A percentile compares a stretch with the other conserved stretches of the same genome.
phyloP scores from a whole-genome alignment of 2,113 vertebrate species.

The Oryzias woworae region DNA sequence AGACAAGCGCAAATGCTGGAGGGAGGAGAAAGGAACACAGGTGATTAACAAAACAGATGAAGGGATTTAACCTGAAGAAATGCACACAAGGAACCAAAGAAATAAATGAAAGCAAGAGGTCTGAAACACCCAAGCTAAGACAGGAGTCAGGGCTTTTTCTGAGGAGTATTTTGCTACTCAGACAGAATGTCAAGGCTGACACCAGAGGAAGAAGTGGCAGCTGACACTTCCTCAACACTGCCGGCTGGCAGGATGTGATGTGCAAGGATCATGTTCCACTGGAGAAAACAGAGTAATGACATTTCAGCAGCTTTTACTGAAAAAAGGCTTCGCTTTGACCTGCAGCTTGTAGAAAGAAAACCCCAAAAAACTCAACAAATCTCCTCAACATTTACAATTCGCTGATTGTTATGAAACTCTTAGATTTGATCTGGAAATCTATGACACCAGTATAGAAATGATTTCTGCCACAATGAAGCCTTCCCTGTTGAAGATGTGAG shows the following conservation, averaged over 20 bases:
- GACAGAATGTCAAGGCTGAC: conserved; percentile 48
- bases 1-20: conserved; percentile 93
- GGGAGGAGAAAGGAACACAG: not conserved
- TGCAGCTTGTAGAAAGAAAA: conserved; percentile 8
- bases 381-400: accelerated
- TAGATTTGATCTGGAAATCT: too few species aligned
- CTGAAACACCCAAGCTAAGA: conserved; percentile 20
- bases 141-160: conserved; percentile 50
- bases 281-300: conserved; percentile 27
- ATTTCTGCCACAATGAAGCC: too few species aligned
- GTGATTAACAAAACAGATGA: not conserved
- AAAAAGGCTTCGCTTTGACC: conserved; percentile 9
- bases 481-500: too few species aligned
- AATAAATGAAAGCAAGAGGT: conserved; percentile 7
- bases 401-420: too few species aligned
- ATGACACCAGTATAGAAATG: too few species aligned
- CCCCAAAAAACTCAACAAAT: not conserved
- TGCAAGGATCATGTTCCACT: conserved; percentile 48
- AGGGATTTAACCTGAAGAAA: not conserved
- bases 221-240: conserved; percentile 55
- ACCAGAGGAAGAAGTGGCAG: conserved; percentile 60
- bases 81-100: not conserved
- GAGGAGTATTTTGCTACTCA: conserved; percentile 19
- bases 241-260: conserved; percentile 60
- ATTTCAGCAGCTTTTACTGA: conserved; percentile 39